These are phyloP conservation scores for Hippocampus guttulatus DNA, from an alignment of 2,113 vertebrate genomes.

Conservation along the genomic window DNA sequence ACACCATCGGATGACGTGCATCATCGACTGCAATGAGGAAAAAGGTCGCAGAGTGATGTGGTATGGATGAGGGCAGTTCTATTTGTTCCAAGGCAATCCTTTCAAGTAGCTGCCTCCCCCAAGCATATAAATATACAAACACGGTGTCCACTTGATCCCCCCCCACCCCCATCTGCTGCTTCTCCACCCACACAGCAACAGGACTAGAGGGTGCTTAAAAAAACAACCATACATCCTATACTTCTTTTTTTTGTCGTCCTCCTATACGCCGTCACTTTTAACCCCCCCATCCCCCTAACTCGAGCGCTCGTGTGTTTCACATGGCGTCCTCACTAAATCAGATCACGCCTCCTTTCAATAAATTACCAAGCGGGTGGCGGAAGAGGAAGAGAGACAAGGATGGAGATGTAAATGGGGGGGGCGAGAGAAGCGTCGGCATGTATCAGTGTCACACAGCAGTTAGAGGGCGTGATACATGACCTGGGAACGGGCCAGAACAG, in stretches of 20 bases:
- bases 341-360: constrained; percentile 52
- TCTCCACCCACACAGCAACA: constrained; percentile 38
- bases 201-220: constrained; percentile 56
- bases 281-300: not conserved
- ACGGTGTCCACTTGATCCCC: not conserved
- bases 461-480: constrained; percentile 33
- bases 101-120: constrained; percentile 23
- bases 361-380: constrained; percentile 43
- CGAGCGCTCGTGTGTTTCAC: constrained; percentile 36
- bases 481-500: constrained; percentile 28
- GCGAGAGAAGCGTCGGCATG: constrained; percentile 21
- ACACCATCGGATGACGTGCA: not conserved
- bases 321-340: constrained; percentile 57
- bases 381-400: constrained; percentile 31
- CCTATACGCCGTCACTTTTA: not conserved
- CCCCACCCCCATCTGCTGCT: constrained; percentile 16
- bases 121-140: constrained; percentile 7
- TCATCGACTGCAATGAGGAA: too few species aligned
- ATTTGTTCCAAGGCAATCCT: constrained; percentile 22
- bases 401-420: constrained; percentile 32
- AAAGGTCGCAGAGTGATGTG: not conserved
- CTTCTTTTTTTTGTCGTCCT: constrained; percentile 22
- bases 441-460: constrained; percentile 26
- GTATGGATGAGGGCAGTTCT: not conserved
- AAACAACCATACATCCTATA: constrained; percentile 40